Evolutionary conservation across 2,888 invertebrate genomes (phyloP), one percentile per base, ranked within the genome.

Genomic region (Alloscopus bannaensis): DNA sequence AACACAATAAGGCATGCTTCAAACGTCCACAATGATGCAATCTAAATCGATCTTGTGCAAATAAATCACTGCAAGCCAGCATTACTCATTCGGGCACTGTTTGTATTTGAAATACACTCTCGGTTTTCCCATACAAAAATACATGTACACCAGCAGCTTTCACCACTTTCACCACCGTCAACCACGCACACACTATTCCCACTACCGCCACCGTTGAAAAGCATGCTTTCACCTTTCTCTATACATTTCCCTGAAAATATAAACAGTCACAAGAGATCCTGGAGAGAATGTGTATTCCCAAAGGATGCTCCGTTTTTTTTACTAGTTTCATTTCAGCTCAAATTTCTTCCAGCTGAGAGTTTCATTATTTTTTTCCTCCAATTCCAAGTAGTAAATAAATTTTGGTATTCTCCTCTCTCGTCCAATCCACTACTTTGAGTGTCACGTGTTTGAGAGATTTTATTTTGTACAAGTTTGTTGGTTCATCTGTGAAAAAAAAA

Each of bases 1-100:
- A 62, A 62, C 42, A 62, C 62, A 62, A 62, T 62, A 62, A 40
- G 24, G 40, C 42, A 62, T 62, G 40, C 62, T 42, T 40, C 24
- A 47, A 22, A 18, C 62, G 22, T 40, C 62, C 62, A 57, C 52
- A 62, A 62, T 62, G 62, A 40, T 62, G 62, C 62, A 62, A 62
- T 62, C 62, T 62, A 62, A 62, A 62, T 62, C 62, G 62, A 62
- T 62, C 62, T 36, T 62, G 62, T 62, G 62, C 62, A 62, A 62
- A 62, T 62, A 62, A 62, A 62, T 62, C 62, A 62, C 24, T 24
- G 59, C 31, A 59, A 50, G 31, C 59, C 31, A 31, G 31, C 26
- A 59, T 29, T 29, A 31, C 31, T 59, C 59, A 59, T 59, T 59
- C 59, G 59, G 11, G 20, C 59, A 59, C 29, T 59, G 59, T 59